A percentile compares a stretch with the other conserved stretches of the same genome.
phyloP scores from a whole-genome alignment of 2,888 invertebrate species.

The Drosophila limbata region DNA sequence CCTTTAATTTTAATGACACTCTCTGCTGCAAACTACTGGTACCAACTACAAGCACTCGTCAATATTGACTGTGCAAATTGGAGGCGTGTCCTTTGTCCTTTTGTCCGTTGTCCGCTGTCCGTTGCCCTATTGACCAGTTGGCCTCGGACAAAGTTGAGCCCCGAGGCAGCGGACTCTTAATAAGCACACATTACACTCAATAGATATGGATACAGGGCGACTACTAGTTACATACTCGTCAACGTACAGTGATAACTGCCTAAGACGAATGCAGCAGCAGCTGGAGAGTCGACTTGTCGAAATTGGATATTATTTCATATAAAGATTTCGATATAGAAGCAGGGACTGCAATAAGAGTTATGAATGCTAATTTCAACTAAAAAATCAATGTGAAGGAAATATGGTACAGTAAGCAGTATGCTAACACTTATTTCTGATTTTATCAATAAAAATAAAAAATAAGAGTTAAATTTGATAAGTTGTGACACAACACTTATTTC shows the following conservation, averaged over 20 bases:
- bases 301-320: too few species aligned
- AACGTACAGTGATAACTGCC: slow-evolving; percentile 10
- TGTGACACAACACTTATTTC: too few species aligned
- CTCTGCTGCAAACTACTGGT: slow-evolving; percentile 15
- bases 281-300: too few species aligned
- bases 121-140: slow-evolving; percentile 16
- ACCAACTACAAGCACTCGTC: slow-evolving; percentile 35
- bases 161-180: slow-evolving; percentile 31
- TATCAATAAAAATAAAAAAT: too few species aligned
- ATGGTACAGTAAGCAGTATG: too few species aligned
- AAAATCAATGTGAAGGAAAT: too few species aligned
- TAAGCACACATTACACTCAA: slow-evolving; percentile 41
- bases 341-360: too few species aligned
- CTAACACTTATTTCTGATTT: too few species aligned
- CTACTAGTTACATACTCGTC: not conserved
- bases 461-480: too few species aligned
- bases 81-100: slow-evolving; percentile 51
- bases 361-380: too few species aligned
- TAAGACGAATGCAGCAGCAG: not conserved
- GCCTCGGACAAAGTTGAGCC: slow-evolving; percentile 17
- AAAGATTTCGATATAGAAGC: too few species aligned
- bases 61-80: slow-evolving; percentile 64
- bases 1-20: slow-evolving; percentile 57
- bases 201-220: slow-evolving; percentile 22
- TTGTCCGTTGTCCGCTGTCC: not conserved